These are phyloP conservation scores for Rhincodon typus DNA, from an alignment of 2,797 vertebrate species.

Conservation along the genomic window DNA sequence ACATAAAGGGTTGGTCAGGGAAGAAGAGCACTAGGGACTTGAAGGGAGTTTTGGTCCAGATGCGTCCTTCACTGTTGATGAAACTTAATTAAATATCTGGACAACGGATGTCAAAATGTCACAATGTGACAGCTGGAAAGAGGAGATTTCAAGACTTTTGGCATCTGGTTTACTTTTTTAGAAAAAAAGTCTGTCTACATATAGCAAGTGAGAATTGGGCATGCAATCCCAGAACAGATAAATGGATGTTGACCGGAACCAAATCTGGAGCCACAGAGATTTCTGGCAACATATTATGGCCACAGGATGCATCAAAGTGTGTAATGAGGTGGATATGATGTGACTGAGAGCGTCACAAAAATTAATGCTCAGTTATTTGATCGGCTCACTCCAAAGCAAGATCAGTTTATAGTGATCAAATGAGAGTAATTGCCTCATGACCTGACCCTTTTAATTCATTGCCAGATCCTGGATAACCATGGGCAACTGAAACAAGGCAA, in stretches of 20 bases:
- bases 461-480: not conserved
- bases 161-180: not conserved
- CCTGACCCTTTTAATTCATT: not conserved
- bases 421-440: not conserved
- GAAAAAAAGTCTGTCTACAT: not conserved
- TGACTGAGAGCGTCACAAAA: not conserved
- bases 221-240: not conserved
- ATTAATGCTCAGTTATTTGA: not conserved
- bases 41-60: not conserved
- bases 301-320: not conserved
- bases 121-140: not conserved
- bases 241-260: not conserved
- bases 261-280: not conserved
- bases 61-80: not conserved
- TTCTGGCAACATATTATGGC: not conserved
- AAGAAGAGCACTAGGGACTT: not conserved
- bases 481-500: not conserved
- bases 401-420: not conserved
- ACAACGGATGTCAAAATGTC: not conserved
- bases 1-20: not conserved
- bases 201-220: not conserved
- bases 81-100: not conserved
- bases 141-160: not conserved
- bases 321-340: not conserved
- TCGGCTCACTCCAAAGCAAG: not conserved